Evolutionary conservation across 2,888 invertebrate species (phyloP).

Genomic region (Cylindroiulus punctatus): DNA sequence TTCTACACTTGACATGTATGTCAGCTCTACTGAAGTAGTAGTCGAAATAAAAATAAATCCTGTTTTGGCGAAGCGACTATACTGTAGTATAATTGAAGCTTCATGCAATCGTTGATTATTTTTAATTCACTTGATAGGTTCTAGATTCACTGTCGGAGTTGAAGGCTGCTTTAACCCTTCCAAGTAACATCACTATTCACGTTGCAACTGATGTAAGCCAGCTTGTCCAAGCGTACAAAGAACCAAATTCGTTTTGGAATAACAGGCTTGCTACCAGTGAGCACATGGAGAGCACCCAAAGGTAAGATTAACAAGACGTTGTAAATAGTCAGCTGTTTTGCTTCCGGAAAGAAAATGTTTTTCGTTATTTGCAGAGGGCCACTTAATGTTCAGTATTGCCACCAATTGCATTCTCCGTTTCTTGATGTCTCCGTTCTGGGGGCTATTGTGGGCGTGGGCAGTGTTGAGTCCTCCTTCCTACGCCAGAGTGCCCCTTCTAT

Average conservation of each 20-base stretch:
- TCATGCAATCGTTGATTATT: too few species aligned
- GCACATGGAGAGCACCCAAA: neutral
- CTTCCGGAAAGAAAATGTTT: neutral
- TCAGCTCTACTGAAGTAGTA: too few species aligned
- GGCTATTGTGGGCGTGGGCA: constrained; percentile 81
- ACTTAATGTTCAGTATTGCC: constrained; percentile 56
- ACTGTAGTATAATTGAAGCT: too few species aligned
- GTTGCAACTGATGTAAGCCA: constrained; percentile 77
- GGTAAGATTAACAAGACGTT: neutral
- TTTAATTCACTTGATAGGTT: constrained; percentile 21
- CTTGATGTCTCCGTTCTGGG: constrained; percentile 65
- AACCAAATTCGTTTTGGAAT: constrained; percentile 58
- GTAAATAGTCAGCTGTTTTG: neutral
- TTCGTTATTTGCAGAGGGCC: constrained; percentile 23
- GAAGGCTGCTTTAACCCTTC: constrained; percentile 71
- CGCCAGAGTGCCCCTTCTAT: constrained; percentile 76
- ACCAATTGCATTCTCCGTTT: constrained; percentile 54
- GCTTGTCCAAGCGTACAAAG: constrained; percentile 64
- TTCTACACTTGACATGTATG: too few species aligned
- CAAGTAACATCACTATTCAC: constrained; percentile 76
- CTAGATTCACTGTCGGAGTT: constrained; percentile 71
- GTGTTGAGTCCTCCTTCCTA: constrained; percentile 81
- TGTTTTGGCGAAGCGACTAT: too few species aligned
- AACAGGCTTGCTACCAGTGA: neutral
- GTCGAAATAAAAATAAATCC: too few species aligned